Base-by-base conservation (phyloP, 1,140 invertebrate genomes). In the Philaenus spumarius region DNA sequence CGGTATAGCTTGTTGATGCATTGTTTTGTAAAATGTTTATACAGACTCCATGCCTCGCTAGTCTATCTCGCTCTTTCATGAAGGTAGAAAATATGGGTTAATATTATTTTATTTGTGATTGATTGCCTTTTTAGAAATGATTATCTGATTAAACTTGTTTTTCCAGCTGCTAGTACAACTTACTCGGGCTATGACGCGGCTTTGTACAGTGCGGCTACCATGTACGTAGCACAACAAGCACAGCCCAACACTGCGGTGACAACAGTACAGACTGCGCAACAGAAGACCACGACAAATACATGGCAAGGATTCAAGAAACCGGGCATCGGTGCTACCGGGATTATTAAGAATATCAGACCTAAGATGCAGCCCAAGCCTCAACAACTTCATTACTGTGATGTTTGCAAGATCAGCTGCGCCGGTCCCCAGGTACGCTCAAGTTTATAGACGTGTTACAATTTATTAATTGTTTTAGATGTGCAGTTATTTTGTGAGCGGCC, bases 391-490 rank as follows among this genome's bases (percentile, higher is more conserved):
- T 96, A 95, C 72, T 96, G 93, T 72, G 93, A 97, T 73, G 91
- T 97, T 3, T 98, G 96, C 75, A 97, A 97, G 71, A 98, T 98
- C 68, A 97, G 93, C 62, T 98, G 94, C 77, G 94, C 93, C 64
- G 94, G 94, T 1, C 91, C 92, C 1, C 90, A 91, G 78, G 84
- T 86, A 66, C 64, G 59, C 61, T 5, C 14, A 15, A 48, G 2
- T 20, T 19, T 48, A 19, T 9, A 14, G 17, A 50, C 6, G 14
- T 20, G 19, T 11, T 19, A 7, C 3, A 20, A 2, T 43, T 24
- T 57, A 9, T 39, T n/a, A n/a, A n/a, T n/a, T n/a, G n/a, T n/a
- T n/a, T n/a, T n/a, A n/a, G n/a, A n/a, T n/a, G n/a, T n/a, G n/a
- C n/a, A n/a, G n/a, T n/a, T n/a, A n/a, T n/a, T n/a, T n/a, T n/a